Evolutionary conservation across 2,113 vertebrate species (phyloP).

Genomic region (Myotis lucifugus): DNA sequence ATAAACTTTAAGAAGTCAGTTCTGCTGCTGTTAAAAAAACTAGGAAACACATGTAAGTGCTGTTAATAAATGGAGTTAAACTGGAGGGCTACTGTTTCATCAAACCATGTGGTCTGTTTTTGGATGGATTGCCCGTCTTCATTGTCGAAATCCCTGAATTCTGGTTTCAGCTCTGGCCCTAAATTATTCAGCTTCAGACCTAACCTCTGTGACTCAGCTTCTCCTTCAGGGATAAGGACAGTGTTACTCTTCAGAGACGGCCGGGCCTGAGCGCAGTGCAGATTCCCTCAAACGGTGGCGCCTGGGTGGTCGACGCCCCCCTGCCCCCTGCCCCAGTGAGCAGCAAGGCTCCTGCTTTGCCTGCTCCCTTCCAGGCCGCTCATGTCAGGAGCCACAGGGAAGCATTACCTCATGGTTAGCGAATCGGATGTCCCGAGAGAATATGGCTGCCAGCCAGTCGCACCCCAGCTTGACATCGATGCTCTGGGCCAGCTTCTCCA

Average conservation of each 20-base stretch:
- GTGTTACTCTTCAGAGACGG: neutral
- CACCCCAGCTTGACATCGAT: slow-evolving; percentile 94
- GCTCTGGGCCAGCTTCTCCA: slow-evolving; percentile 94
- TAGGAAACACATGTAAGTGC: neutral
- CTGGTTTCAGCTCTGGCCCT: neutral
- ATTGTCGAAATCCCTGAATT: neutral
- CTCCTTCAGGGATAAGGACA: neutral
- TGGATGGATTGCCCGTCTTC: neutral
- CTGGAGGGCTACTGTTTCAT: neutral
- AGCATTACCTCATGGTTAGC: slow-evolving; percentile 94
- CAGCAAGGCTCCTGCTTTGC: neutral
- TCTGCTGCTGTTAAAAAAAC: neutral
- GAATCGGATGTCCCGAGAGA: slow-evolving; percentile 97
- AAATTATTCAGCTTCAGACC: neutral
- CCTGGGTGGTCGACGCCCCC: neutral
- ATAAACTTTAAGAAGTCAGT: neutral
- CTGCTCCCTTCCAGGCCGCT: fast-evolving
- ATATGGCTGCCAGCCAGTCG: slow-evolving; percentile 95
- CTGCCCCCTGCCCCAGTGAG: neutral
- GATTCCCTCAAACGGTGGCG: neutral
- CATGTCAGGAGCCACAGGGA: fast-evolving
- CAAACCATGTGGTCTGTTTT: neutral
- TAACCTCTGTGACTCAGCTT: neutral
- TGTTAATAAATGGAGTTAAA: neutral
- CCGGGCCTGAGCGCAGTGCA: neutral